Evolutionary conservation across 2,888 invertebrate genomes (phyloP).

Genomic region (Hydroisotoma schaefferi): DNA sequence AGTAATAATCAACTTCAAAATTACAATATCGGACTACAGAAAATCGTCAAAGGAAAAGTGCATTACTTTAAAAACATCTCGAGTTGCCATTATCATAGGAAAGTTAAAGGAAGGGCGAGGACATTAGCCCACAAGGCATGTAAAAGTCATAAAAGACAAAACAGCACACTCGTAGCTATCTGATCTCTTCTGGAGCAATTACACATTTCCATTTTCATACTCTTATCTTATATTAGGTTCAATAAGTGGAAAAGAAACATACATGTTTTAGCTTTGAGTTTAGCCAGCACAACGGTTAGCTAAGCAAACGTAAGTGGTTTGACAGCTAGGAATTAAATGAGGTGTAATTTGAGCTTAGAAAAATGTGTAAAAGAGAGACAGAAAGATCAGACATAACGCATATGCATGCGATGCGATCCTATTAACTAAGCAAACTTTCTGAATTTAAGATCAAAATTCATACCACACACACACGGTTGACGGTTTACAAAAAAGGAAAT

Average conservation of each 20-base stretch:
- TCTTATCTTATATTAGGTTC: too few relatives aligned
- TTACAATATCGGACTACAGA: too few relatives aligned
- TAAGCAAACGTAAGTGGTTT: not conserved
- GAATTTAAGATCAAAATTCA: too few relatives aligned
- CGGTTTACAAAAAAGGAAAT: too few relatives aligned
- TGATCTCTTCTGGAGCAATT: conserved; percentile 5
- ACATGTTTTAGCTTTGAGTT: not conserved
- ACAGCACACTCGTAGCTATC: not conserved
- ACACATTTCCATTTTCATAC: too few relatives aligned
- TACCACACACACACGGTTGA: too few relatives aligned
- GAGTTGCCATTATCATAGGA: not conserved
- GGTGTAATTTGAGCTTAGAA: not conserved
- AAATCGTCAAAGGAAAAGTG: too few relatives aligned
- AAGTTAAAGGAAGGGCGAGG: not conserved
- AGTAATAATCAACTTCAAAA: too few relatives aligned
- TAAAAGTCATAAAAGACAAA: not conserved
- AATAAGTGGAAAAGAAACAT: not conserved
- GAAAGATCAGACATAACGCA: too few relatives aligned
- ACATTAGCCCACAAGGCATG: conserved; percentile 4
- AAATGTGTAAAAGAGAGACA: too few relatives aligned
- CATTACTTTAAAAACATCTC: not conserved
- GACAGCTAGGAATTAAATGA: not conserved
- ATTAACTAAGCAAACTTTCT: too few relatives aligned
- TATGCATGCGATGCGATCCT: too few relatives aligned
- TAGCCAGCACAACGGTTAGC: not conserved